phyloP scores from a whole-genome alignment of 2,797 vertebrate species.

The Cirrhinus molitorella region DNA sequence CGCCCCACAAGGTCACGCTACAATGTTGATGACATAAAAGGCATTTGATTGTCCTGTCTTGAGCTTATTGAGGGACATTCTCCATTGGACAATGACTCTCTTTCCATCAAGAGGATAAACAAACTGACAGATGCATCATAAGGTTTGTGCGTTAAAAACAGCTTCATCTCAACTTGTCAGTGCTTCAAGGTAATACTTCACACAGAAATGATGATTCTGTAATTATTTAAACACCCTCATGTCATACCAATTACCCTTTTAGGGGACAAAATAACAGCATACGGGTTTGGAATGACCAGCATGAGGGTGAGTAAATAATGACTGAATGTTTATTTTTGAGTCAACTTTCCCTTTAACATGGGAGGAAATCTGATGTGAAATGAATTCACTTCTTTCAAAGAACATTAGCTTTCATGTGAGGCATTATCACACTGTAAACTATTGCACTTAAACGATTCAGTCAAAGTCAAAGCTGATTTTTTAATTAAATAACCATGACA shows the following conservation, averaged over 20 bases:
- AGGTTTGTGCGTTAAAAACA: slow-evolving; percentile 54
- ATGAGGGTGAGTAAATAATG: neutral
- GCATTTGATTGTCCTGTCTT: slow-evolving; percentile 79
- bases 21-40: slow-evolving; percentile 56
- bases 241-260: neutral
- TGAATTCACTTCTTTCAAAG: slow-evolving; percentile 1
- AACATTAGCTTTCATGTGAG: too few species aligned
- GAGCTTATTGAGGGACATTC: slow-evolving; percentile 60
- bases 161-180: slow-evolving; percentile 34
- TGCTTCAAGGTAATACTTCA: slow-evolving; percentile 12
- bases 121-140: slow-evolving; percentile 51
- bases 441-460: slow-evolving; percentile 69
- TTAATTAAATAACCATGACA: slow-evolving; percentile 30
- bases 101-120: slow-evolving; percentile 55
- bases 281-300: neutral
- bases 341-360: neutral
- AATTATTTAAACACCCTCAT: slow-evolving; percentile 5
- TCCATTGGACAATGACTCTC: slow-evolving; percentile 38
- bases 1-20: slow-evolving; percentile 30
- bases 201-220: slow-evolving; percentile 6
- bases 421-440: slow-evolving; percentile 54
- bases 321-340: neutral
- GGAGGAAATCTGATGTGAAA: slow-evolving; percentile 13
- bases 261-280: too few species aligned
- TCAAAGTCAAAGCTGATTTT: slow-evolving; percentile 49